Conservation (phyloP, 1,140 invertebrate genomes). For the Brachionus asplanchnoidis region DNA sequence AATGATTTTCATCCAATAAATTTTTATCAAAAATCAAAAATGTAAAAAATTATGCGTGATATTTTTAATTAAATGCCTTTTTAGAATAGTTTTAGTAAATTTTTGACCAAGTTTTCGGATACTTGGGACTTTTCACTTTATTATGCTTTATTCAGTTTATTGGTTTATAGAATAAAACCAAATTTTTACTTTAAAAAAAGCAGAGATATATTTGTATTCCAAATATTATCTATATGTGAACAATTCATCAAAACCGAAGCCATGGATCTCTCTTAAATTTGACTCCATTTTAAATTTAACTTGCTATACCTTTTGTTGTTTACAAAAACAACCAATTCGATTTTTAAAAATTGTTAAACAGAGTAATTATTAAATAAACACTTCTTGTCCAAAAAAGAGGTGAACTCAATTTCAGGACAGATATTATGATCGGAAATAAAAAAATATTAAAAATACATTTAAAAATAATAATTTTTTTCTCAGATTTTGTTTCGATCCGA, state of each 20-base stretch:
- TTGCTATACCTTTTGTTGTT: background rate
- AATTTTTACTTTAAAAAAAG: background rate
- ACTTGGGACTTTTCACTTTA: slow-evolving; percentile 20
- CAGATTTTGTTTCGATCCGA: background rate
- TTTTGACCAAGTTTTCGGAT: slow-evolving; percentile 16
- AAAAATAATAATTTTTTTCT: background rate
- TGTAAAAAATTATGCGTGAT: slow-evolving; percentile 20
- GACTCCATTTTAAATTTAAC: background rate
- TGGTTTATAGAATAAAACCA: background rate
- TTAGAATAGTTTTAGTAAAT: slow-evolving; percentile 3
- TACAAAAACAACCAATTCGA: background rate
- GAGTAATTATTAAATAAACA: slow-evolving; percentile 40
- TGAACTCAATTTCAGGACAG: slow-evolving; percentile 38
- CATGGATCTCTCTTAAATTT: background rate
- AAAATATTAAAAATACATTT: slow-evolving; percentile 40
- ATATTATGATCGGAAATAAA: slow-evolving; percentile 33
- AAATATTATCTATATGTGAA: background rate
- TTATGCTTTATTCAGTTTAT: slow-evolving; percentile 3
- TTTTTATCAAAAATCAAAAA: background rate
- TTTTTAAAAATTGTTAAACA: slow-evolving; percentile 16
- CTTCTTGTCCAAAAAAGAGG: slow-evolving; percentile 37
- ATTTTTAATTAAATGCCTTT: background rate
- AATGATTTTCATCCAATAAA: background rate
- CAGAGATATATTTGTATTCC: background rate
- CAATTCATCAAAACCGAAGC: background rate